Base-by-base conservation (phyloP, 1,140 invertebrate genomes). In the Drosophila murphyi region DNA sequence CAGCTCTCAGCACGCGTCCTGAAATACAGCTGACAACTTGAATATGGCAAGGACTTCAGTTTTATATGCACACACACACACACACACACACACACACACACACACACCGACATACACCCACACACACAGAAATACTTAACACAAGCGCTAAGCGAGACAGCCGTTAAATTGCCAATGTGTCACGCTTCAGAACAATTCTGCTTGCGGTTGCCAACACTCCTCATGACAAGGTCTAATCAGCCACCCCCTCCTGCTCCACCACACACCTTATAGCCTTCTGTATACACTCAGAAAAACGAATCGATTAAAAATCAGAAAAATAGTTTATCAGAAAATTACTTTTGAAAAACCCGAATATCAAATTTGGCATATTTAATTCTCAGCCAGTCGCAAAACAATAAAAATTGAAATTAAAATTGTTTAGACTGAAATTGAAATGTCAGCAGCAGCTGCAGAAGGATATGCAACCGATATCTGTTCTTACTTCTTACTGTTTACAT, bases 161-260 rank as follows among this genome's bases (percentile, higher is more conserved):
- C 83, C 83, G 83, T 88, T 83, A 88, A 87, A 87, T 87, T 88
- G 83, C 65, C 69, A 77, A 70, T 67, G 77, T 75, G 43, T 37
- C 59, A 51, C 65, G 43, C 62, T 59, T 67, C 39, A 59, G 32
- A 62, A 39, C 48, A 28, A 52, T 51, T 12, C 74, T 48, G n/a
- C 74, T 55, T 65, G 63, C 12, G 52, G 63, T 64, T 54, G n/a
- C 41, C 31, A 64, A 43, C 51, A 54, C 50, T 35, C 34, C 37
- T 10, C 29, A 20, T 45, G n/a, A 32, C 45, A 45, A 34, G 29
- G 20, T 56, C 37, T 41, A 35, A 51, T 6, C 3, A 34, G 7
- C 3, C 51, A 68, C 39, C 52, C 37, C 29, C 7, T 8, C 20
- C 52, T 41, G 6, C 50, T 6, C 7, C 29, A 0, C 5, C 31